These are phyloP conservation scores for Ornithoptera priamus DNA, from an alignment of 2,888 invertebrate species.

Conservation along the genomic window DNA sequence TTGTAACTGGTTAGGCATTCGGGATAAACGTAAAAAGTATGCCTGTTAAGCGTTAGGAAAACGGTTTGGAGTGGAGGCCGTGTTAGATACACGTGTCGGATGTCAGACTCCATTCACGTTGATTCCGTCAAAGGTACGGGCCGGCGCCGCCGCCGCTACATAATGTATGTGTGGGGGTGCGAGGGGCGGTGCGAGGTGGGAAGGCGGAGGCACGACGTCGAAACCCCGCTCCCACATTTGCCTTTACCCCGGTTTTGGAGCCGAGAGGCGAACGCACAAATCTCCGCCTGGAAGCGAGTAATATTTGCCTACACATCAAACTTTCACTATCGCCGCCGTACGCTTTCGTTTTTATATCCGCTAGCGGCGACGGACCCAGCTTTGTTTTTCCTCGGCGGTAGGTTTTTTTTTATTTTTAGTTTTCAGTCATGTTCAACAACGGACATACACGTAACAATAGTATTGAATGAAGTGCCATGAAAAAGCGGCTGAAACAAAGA, in stretches of 20 bases:
- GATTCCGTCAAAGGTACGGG: conserved; percentile 62
- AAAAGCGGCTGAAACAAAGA: not conserved
- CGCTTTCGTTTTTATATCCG: conserved; percentile 78
- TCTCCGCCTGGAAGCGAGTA: conserved; percentile 72
- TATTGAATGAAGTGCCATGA: conserved; percentile 3
- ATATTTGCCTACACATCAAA: conserved; percentile 80
- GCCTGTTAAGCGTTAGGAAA: conserved; percentile 38
- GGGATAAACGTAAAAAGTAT: conserved; percentile 14
- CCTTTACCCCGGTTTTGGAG: conserved; percentile 64
- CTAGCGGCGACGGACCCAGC: conserved; percentile 56
- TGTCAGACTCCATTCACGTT: conserved; percentile 71
- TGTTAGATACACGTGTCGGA: conserved; percentile 64
- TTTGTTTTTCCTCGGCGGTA: conserved; percentile 62
- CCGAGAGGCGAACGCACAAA: conserved; percentile 70
- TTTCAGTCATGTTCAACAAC: conserved; percentile 35
- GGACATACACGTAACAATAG: conserved; percentile 1
- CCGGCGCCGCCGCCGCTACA: conserved; percentile 52
- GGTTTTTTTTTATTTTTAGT: conserved; percentile 44
- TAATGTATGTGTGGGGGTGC: conserved; percentile 58
- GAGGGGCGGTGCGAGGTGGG: too few species aligned
- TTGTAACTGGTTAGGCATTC: conserved; percentile 4
- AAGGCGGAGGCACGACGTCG: conserved; percentile 48
- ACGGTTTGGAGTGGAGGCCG: conserved; percentile 50
- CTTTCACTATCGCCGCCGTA: conserved; percentile 75
- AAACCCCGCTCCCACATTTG: conserved; percentile 50